Percentiles rank a stretch among this genome's conserved stretches.
Conservation (phyloP, 64 coral and sea anemone genomes). For the Montipora cactus region DNA sequence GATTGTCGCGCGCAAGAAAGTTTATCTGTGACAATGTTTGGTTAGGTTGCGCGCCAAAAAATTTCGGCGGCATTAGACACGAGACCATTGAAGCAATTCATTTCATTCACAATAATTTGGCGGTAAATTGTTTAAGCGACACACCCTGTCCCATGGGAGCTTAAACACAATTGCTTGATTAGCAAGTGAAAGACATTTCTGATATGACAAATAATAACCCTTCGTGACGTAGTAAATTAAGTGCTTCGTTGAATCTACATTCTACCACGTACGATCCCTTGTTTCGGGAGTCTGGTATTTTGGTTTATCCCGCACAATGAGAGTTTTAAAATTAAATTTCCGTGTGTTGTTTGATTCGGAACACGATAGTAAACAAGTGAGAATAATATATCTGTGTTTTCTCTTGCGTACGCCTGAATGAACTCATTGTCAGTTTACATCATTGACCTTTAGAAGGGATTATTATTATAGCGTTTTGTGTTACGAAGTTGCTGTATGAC, state of each 20-base stretch:
- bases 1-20: background rate
- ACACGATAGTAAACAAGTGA: conserved; percentile 17
- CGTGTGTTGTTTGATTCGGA: conserved; percentile 36
- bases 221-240: conserved; percentile 80
- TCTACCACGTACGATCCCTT: conserved; percentile 62
- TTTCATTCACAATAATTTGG: conserved; percentile 85
- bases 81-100: conserved; percentile 42
- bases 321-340: conserved; percentile 43
- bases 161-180: conserved; percentile 80
- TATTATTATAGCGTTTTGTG: conserved; percentile 28
- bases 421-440: conserved; percentile 27
- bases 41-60: conserved; percentile 48
- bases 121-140: conserved; percentile 84
- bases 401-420: background rate
- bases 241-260: conserved; percentile 53
- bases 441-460: conserved; percentile 1
- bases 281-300: background rate
- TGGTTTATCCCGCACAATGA: background rate
- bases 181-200: conserved; percentile 82
- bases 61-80: conserved; percentile 17
- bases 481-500: conserved; percentile 42
- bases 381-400: background rate
- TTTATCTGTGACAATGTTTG: background rate
- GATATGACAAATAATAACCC: conserved; percentile 65
- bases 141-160: conserved; percentile 91